phyloP scores from a whole-genome alignment of 23 tunicate species.

The Trididemnum clinides region DNA sequence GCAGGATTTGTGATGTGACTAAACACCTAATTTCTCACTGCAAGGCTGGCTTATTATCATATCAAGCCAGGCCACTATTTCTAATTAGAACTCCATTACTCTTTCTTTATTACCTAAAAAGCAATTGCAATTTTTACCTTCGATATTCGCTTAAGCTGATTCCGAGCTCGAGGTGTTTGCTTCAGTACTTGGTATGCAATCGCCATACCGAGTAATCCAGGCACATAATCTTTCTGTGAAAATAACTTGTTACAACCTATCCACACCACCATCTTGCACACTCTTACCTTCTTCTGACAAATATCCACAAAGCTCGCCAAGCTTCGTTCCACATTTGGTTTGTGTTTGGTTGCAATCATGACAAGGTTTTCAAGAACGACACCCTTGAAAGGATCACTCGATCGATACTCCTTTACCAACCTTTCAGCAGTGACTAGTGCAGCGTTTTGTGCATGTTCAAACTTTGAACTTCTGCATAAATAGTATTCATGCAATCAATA shows the following conservation, averaged over 20 bases:
- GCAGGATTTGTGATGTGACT: no score
- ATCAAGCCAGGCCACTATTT: no score
- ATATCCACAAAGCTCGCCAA: slow-evolving; percentile 70
- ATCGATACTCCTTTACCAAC: slow-evolving; percentile 68
- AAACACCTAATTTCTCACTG: no score
- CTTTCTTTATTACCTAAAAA: no score
- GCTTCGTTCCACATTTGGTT: slow-evolving; percentile 65
- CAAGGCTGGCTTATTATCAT: no score
- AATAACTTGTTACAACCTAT: neutral
- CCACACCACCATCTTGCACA: neutral
- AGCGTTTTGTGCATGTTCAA: slow-evolving; percentile 22
- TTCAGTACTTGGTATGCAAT: slow-evolving; percentile 87
- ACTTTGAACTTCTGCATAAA: no score
- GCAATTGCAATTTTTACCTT: no score
- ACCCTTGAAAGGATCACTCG: slow-evolving; percentile 51
- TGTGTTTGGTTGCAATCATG: slow-evolving; percentile 62
- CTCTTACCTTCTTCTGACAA: slow-evolving; percentile 61
- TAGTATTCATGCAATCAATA: no score
- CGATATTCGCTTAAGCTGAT: slow-evolving; percentile 87
- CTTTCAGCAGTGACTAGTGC: slow-evolving; percentile 85
- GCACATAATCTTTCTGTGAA: slow-evolving; percentile 75
- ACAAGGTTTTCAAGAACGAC: slow-evolving; percentile 61
- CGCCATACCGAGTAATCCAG: slow-evolving; percentile 78
- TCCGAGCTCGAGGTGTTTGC: slow-evolving; percentile 88
- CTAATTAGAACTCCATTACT: no score